Evolutionary conservation across 2,113 vertebrate species (phyloP), one percentile per base, ranked within the genome.

Genomic region (Osmerus mordax): DNA sequence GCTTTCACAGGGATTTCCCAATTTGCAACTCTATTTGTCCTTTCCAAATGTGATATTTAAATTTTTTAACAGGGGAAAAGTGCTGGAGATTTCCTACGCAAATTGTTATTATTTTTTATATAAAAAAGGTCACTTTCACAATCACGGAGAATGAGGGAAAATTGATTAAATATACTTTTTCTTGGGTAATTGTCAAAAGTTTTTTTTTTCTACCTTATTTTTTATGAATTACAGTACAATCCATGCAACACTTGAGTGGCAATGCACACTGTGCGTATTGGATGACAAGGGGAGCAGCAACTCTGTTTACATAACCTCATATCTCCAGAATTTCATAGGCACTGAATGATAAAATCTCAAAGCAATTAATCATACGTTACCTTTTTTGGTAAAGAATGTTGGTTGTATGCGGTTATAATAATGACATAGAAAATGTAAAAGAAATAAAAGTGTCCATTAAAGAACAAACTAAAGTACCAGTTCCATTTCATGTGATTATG

Each of bases 311-410:
- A 70, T 54, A 61, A 73, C 41, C 65, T 63, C 69, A 75, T 13
- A 66, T 68, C 77, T 82, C 59, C 70, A 67, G 51, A 28, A 73
- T 16, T 12, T 75, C 64, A 73, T 67, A 80, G 72, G 72, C 70
- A 78, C 69, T 73, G 70, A 70, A n/a, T 53, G 67, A 2, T 61
- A 77, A 75, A 71, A 64, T 47, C 67, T 28, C 59, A 12, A 14
- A 51, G 36, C 16, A 65, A 21, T 65, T 8, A 21, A 14, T 41
- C 3, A 51, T 23, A 29, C 14, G 16, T 13, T 16, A 19, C 19
- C 36, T 51, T 11, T 65, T 51, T 65, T 19, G 32, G 28, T 16
- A 64, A 64, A 8, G 25, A 15, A 18, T n/a, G 41, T 47, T 47
- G 41, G 41, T 11, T 64, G 62, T n/a, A 62, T 12, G 62, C 13